Evolutionary conservation across 2,797 vertebrate species (phyloP).

Genomic region (Merluccius polli): DNA sequence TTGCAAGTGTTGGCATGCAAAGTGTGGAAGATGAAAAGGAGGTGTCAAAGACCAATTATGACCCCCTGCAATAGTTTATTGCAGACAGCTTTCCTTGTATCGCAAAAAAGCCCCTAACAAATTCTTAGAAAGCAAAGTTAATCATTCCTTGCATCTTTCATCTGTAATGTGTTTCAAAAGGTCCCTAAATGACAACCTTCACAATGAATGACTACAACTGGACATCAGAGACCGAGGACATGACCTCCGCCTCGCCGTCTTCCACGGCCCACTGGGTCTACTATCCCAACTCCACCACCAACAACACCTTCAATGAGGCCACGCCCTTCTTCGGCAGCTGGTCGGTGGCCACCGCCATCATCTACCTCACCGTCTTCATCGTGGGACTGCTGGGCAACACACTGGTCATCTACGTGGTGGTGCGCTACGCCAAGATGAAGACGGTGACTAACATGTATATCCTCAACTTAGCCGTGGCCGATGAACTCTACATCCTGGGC

Average conservation of each 20-base stretch:
- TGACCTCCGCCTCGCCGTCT: conserved; percentile 1
- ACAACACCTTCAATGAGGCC: background rate
- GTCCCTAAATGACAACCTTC: conserved; percentile 6
- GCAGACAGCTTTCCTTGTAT: background rate
- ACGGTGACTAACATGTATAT: conserved; percentile 96
- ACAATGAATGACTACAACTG: conserved; percentile 50
- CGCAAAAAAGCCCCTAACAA: background rate
- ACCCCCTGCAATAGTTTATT: background rate
- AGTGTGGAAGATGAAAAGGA: background rate
- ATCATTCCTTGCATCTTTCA: background rate
- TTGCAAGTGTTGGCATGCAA: background rate
- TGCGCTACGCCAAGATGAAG: conserved; percentile 91
- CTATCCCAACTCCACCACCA: background rate
- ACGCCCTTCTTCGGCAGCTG: conserved; percentile 59
- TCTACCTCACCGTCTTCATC: conserved; percentile 83
- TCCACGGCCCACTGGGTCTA: background rate
- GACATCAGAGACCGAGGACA: conserved; percentile 22
- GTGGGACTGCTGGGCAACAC: conserved; percentile 87
- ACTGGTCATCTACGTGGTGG: conserved; percentile 86
- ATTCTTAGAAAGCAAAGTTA: background rate
- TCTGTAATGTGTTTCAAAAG: background rate
- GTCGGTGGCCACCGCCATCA: conserved; percentile 72
- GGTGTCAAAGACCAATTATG: background rate
- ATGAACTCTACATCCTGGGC: conserved; percentile 89
- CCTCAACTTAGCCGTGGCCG: conserved; percentile 88